Evolutionary conservation across 1,140 invertebrate species (phyloP).

Genomic region (Leguminivora glycinivorella): DNA sequence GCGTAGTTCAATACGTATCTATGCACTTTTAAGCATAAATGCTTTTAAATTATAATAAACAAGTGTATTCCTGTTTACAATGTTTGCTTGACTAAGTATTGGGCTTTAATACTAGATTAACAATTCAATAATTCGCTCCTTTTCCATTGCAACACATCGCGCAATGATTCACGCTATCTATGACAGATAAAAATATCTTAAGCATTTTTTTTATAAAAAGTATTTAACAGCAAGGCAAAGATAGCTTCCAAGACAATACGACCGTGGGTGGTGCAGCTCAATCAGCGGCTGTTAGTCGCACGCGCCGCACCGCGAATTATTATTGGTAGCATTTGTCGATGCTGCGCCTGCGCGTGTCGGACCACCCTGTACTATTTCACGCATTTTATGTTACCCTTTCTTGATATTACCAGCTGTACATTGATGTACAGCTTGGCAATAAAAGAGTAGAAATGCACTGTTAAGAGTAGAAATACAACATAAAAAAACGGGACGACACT

Average conservation of each 20-base stretch:
- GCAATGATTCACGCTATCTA: not conserved
- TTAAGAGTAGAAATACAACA: too few species aligned
- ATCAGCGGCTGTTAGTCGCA: constrained; percentile 68
- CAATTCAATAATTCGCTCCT: not conserved
- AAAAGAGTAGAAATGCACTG: too few species aligned
- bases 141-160: not conserved
- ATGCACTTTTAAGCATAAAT: too few species aligned
- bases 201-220: constrained; percentile 1
- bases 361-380: constrained; percentile 40
- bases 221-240: constrained; percentile 5
- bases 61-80: too few species aligned
- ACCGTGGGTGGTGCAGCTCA: constrained; percentile 60
- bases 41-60: too few species aligned
- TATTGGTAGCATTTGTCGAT: constrained; percentile 62
- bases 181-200: not conserved
- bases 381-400: not conserved
- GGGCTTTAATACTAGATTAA: too few species aligned
- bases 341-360: constrained; percentile 40
- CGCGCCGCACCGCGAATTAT: constrained; percentile 61
- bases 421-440: too few species aligned
- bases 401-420: not conserved
- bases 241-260: constrained; percentile 42
- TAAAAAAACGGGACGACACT: too few species aligned
- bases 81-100: not conserved
- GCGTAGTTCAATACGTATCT: not conserved